Conservation (phyloP, 2,888 invertebrate genomes). For the Drosophila falleni region DNA sequence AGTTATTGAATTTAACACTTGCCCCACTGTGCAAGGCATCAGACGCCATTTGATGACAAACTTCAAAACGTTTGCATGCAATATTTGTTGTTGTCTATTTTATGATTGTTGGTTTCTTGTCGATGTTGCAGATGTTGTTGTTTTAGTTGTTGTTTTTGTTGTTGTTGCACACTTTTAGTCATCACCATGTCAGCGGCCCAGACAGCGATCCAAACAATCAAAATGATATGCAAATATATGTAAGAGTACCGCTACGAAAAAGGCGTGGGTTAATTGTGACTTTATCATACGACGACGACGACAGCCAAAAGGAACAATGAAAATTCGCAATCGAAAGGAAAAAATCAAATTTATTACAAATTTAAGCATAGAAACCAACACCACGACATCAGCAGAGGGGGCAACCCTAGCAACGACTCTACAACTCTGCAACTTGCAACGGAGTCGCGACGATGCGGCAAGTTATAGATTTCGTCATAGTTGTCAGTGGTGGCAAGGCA, state of each 20-base stretch:
- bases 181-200: slow-evolving; percentile 72
- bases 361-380: slow-evolving; percentile 77
- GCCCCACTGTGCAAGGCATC: slow-evolving; percentile 52
- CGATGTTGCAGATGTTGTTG: slow-evolving; percentile 47
- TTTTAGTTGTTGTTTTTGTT: slow-evolving; percentile 34
- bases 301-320: slow-evolving; percentile 58
- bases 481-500: slow-evolving; percentile 23
- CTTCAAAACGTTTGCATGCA: slow-evolving; percentile 74
- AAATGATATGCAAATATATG: slow-evolving; percentile 83
- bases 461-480: slow-evolving; percentile 83
- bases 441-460: slow-evolving; percentile 61
- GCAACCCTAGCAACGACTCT: slow-evolving; percentile 42
- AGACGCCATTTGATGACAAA: slow-evolving; percentile 81
- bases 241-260: slow-evolving; percentile 82
- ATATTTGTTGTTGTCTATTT: slow-evolving; percentile 68
- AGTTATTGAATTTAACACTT: neutral
- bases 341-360: slow-evolving; percentile 82
- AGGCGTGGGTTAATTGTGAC: slow-evolving; percentile 84
- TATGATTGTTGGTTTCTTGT: slow-evolving; percentile 57
- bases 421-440: slow-evolving; percentile 37
- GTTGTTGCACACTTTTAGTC: slow-evolving; percentile 73
- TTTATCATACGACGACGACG: slow-evolving; percentile 66
- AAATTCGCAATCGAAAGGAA: slow-evolving; percentile 79
- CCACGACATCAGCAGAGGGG: slow-evolving; percentile 26
- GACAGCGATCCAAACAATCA: slow-evolving; percentile 72